phyloP scores from a whole-genome alignment of 2,113 vertebrate genomes.

The Hippolais icterina region DNA sequence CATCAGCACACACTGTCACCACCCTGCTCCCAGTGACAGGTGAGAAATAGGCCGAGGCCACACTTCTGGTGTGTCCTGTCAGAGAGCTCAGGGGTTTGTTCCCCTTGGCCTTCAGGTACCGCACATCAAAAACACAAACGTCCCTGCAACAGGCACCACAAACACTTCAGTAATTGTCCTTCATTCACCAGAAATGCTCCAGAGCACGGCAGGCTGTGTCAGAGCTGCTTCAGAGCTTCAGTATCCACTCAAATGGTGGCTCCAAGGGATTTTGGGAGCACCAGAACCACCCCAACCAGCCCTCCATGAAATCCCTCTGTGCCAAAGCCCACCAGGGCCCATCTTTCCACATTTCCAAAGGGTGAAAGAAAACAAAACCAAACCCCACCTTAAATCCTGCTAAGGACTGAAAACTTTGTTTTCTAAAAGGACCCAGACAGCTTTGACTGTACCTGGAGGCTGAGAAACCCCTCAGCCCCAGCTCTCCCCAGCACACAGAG shows the following conservation, averaged over 20 bases:
- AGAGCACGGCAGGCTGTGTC: fast-evolving
- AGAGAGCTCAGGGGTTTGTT: conserved; percentile 74
- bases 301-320: neutral
- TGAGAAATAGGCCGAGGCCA: conserved; percentile 87
- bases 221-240: neutral
- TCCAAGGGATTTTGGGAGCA: neutral
- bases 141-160: conserved; percentile 65
- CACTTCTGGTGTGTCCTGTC: conserved; percentile 72
- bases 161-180: too few species aligned
- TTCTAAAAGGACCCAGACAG: neutral
- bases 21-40: conserved; percentile 82
- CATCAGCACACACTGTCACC: conserved; percentile 82
- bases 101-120: conserved; percentile 66
- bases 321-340: neutral
- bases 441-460: fast-evolving
- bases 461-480: neutral
- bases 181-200: fast-evolving
- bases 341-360: neutral
- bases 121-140: conserved; percentile 80
- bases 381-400: neutral
- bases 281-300: neutral
- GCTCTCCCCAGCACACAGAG: neutral
- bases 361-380: neutral
- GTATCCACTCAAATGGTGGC: neutral
- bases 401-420: neutral